phyloP scores from a whole-genome alignment of 2,888 invertebrate genomes.

The Hydrotaea diabolus region DNA sequence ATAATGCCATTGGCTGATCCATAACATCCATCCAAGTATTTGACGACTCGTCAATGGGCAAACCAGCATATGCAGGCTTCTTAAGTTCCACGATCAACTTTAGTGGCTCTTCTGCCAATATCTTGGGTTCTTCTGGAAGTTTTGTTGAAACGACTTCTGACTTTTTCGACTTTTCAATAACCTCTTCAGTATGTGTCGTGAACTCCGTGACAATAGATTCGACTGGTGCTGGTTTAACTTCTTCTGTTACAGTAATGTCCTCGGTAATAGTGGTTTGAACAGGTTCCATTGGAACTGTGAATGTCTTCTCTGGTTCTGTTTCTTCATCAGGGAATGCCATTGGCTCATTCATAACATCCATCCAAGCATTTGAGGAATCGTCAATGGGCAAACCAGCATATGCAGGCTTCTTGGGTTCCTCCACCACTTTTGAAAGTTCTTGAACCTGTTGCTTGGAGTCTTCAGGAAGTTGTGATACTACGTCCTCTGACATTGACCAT shows the following conservation, averaged over 20 bases:
- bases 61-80: constrained; percentile 71
- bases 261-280: constrained; percentile 17
- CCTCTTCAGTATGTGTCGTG: neutral
- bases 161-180: neutral
- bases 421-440: neutral
- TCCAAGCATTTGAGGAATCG: constrained; percentile 75
- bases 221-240: too few species aligned
- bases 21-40: constrained; percentile 76
- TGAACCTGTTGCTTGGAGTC: constrained; percentile 65
- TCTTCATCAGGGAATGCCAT: constrained; percentile 72
- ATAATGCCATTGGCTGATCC: constrained; percentile 77
- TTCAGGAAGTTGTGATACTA: constrained; percentile 69
- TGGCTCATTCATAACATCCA: constrained; percentile 77
- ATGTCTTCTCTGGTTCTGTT: constrained; percentile 1
- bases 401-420: constrained; percentile 68
- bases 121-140: neutral
- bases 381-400: constrained; percentile 76
- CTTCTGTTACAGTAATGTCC: neutral
- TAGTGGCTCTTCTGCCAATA: neutral
- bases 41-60: constrained; percentile 74
- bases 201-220: constrained; percentile 21
- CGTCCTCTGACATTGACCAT: neutral
- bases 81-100: neutral
- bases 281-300: constrained; percentile 24
- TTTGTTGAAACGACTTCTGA: neutral